phyloP scores from a whole-genome alignment of 2,113 vertebrate genomes.

The Tinamus guttatus region DNA sequence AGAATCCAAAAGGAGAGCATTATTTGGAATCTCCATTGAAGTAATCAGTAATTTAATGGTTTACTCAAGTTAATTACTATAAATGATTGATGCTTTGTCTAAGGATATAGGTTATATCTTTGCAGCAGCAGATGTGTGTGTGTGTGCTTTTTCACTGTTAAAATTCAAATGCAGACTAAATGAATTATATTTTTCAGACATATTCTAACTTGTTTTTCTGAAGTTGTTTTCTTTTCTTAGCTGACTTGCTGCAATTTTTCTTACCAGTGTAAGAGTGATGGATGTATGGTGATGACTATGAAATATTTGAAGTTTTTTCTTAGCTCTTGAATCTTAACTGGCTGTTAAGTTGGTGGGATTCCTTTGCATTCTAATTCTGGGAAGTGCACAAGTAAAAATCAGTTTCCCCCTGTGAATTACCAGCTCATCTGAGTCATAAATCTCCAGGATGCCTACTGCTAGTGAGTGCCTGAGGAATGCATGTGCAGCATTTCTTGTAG shows the following conservation, averaged over 20 bases:
- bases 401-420: background rate
- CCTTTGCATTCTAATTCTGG: background rate
- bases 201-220: background rate
- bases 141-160: background rate
- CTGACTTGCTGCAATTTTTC: background rate
- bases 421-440: background rate
- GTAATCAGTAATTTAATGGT: background rate
- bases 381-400: background rate
- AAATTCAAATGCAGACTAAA: slow-evolving; percentile 2
- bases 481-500: background rate
- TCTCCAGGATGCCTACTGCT: background rate
- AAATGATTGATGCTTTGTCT: slow-evolving; percentile 8
- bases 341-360: background rate
- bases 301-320: background rate
- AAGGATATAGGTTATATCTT: background rate
- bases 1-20: background rate
- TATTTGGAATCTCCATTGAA: background rate
- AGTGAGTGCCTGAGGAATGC: background rate
- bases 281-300: background rate
- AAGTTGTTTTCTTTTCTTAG: slow-evolving; percentile 1
- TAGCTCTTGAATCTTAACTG: background rate
- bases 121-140: background rate
- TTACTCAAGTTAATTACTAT: background rate
- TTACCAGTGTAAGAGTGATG: background rate
- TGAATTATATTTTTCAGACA: slow-evolving; percentile 14